phyloP scores from a whole-genome alignment of 2,797 vertebrate species.

The Astyanax mexicanus region DNA sequence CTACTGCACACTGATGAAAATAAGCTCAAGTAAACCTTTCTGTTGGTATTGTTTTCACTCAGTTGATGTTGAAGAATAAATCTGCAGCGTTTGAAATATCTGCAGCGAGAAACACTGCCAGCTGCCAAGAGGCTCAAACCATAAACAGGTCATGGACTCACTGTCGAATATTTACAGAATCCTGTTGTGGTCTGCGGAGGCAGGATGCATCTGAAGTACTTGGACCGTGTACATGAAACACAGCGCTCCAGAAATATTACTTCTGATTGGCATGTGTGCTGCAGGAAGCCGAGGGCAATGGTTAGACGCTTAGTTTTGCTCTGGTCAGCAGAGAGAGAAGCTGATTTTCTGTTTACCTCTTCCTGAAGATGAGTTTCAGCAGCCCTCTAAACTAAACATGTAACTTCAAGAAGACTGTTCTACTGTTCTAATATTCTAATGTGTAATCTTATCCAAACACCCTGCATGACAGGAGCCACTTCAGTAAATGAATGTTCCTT shows the following conservation, averaged over 20 bases:
- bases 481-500: neutral
- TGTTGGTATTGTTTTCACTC: slow-evolving; percentile 49
- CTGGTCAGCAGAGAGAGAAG: slow-evolving; percentile 16
- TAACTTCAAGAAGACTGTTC: neutral
- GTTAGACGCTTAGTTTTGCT: neutral
- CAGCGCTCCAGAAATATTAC: slow-evolving; percentile 51
- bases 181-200: slow-evolving; percentile 57
- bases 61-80: slow-evolving; percentile 35
- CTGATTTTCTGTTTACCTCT: neutral
- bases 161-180: slow-evolving; percentile 72
- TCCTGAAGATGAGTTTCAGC: slow-evolving; percentile 2
- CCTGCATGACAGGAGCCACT: neutral
- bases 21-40: neutral
- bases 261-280: slow-evolving; percentile 64
- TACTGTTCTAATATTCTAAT: neutral
- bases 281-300: slow-evolving; percentile 51
- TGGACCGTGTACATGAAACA: slow-evolving; percentile 61
- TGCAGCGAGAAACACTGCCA: slow-evolving; percentile 31
- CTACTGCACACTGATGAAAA: neutral
- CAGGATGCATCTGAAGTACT: slow-evolving; percentile 63
- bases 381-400: neutral
- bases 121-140: slow-evolving; percentile 56
- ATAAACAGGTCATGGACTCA: slow-evolving; percentile 64
- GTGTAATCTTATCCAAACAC: neutral
- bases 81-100: slow-evolving; percentile 19